Conservation (phyloP, 1,140 invertebrate species). For the Cotesia vestalis region DNA sequence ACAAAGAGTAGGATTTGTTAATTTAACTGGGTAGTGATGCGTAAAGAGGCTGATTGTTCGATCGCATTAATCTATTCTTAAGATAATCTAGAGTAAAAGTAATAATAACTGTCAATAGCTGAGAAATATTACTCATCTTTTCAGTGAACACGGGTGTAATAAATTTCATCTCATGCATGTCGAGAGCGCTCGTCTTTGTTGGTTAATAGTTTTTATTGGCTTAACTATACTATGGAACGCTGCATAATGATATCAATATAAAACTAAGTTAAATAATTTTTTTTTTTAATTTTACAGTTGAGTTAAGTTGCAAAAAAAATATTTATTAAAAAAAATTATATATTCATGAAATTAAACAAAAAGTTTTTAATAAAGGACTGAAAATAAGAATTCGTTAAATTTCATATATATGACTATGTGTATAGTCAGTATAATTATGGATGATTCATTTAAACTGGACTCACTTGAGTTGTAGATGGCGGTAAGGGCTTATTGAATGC, state of each 20-base stretch:
- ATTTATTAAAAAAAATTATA: too few species aligned
- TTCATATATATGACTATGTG: too few species aligned
- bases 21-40: conserved; percentile 58
- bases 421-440: too few species aligned
- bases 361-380: too few species aligned
- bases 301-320: too few species aligned
- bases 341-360: too few species aligned
- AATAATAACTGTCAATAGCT: not conserved
- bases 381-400: too few species aligned
- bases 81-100: not conserved
- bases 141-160: not conserved
- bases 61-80: not conserved
- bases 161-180: conserved; percentile 17
- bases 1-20: conserved; percentile 48
- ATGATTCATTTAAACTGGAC: too few species aligned
- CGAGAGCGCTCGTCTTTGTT: not conserved
- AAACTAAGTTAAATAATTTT: too few species aligned
- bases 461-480: too few species aligned
- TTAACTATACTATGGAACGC: conserved; percentile 9
- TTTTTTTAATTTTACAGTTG: too few species aligned
- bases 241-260: not conserved
- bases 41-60: conserved; percentile 50
- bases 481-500: too few species aligned
- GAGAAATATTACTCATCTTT: not conserved
- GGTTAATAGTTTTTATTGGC: not conserved